Conservation (phyloP, 1,140 invertebrate species). For the Cydia amplana region DNA sequence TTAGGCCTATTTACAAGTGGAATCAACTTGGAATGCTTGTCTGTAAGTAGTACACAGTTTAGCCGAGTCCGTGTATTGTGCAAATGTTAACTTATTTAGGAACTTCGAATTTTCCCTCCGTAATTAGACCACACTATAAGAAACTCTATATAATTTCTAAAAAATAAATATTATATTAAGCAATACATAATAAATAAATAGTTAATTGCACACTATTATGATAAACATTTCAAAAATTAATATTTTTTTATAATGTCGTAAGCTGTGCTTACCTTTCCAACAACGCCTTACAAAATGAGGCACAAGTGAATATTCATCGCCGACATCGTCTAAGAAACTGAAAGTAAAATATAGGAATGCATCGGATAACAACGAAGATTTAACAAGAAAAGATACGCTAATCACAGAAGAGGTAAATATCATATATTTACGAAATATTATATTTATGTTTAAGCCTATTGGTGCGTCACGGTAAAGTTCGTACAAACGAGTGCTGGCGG, state of each 20-base stretch:
- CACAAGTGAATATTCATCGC: conserved; percentile 50
- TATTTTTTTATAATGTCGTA: conserved; percentile 51
- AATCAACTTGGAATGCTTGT: conserved; percentile 78
- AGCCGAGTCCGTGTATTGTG: conserved; percentile 63
- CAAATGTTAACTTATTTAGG: conserved; percentile 69
- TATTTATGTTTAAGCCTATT: conserved; percentile 47
- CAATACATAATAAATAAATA: conserved; percentile 74
- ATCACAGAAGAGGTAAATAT: conserved; percentile 74
- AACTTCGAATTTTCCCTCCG: conserved; percentile 70
- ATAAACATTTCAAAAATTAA: conserved; percentile 70
- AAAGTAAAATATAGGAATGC: conserved; percentile 61
- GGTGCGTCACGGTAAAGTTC: conserved; percentile 38
- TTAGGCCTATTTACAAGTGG: conserved; percentile 79
- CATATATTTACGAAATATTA: conserved; percentile 64
- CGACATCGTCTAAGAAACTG: conserved; percentile 7
- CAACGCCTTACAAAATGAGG: conserved; percentile 52
- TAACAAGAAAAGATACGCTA: conserved; percentile 64
- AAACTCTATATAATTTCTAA: conserved; percentile 69
- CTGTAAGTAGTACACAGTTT: conserved; percentile 68
- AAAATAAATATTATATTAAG: conserved; percentile 77
- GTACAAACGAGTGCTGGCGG: conserved; percentile 14
- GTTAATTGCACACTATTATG: conserved; percentile 73
- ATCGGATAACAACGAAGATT: conserved; percentile 66
- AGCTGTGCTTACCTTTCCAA: conserved; percentile 62
- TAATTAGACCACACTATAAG: conserved; percentile 58